Conservation (phyloP, 2,888 invertebrate genomes). For the Catocala sponsa region DNA sequence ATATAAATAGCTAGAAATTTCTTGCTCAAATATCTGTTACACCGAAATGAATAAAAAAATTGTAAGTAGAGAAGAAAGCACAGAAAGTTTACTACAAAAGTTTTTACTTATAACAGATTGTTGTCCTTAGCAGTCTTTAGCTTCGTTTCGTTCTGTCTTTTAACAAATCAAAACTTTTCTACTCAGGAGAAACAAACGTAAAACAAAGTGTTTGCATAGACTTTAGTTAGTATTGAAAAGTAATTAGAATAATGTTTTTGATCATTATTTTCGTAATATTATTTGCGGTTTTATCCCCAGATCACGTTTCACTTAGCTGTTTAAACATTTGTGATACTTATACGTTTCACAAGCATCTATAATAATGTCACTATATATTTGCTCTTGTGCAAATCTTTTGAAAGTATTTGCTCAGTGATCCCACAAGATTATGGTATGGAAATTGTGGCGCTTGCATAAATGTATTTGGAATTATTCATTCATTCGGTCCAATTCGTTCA, state of each 20-base stretch:
- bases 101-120: constrained; percentile 60
- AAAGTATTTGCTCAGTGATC: constrained; percentile 51
- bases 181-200: constrained; percentile 42
- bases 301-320: constrained; percentile 28
- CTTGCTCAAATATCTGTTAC: no score
- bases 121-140: constrained; percentile 56
- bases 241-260: constrained; percentile 19
- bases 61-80: no score
- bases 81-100: constrained; percentile 61
- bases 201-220: constrained; percentile 26
- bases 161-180: constrained; percentile 69
- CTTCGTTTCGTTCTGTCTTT: constrained; percentile 45
- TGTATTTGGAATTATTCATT: constrained; percentile 75
- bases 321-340: constrained; percentile 29
- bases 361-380: constrained; percentile 28
- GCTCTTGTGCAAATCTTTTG: constrained; percentile 38
- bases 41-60: no score
- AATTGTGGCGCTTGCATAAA: constrained; percentile 61
- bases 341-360: constrained; percentile 25
- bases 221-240: constrained; percentile 24
- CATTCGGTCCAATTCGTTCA: constrained; percentile 70
- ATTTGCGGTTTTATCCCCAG: constrained; percentile 12
- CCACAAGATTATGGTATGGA: constrained; percentile 52
- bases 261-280: constrained; percentile 12
- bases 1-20: no score